These are phyloP conservation scores for Nematolebias whitei DNA, from an alignment of 2,113 vertebrate species.

Conservation along the genomic window DNA sequence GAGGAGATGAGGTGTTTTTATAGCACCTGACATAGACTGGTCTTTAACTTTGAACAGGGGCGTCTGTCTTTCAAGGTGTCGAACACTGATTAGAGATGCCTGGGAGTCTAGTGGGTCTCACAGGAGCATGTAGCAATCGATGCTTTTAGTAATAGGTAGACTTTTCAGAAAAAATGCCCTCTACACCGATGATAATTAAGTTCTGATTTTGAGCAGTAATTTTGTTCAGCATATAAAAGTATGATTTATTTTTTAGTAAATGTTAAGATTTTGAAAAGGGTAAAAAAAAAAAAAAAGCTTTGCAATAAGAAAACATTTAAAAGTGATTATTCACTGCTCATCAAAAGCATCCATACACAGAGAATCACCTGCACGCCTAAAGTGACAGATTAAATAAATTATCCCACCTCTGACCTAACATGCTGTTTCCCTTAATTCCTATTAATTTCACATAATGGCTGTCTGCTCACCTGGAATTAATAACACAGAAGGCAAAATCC, in stretches of 20 bases:
- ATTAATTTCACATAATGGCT: constrained; percentile 77
- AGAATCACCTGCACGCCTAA: constrained; percentile 8
- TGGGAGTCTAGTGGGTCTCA: constrained; percentile 67
- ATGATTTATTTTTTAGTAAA: constrained; percentile 12
- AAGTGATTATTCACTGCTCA: constrained; percentile 22
- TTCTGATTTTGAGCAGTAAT: constrained; percentile 67
- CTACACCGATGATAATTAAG: constrained; percentile 71
- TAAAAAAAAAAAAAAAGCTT: background rate
- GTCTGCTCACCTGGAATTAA: constrained; percentile 79
- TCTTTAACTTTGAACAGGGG: constrained; percentile 79
- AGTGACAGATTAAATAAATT: constrained; percentile 58
- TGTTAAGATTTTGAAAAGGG: constrained; percentile 15
- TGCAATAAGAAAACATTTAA: constrained; percentile 16
- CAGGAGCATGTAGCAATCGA: constrained; percentile 70
- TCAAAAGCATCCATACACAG: constrained; percentile 14
- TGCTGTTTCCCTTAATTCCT: constrained; percentile 68
- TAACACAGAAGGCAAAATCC: constrained; percentile 65
- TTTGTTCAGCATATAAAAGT: constrained; percentile 47
- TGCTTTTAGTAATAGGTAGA: constrained; percentile 59
- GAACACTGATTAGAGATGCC: constrained; percentile 79
- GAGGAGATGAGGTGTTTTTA: constrained; percentile 72
- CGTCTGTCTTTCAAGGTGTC: constrained; percentile 75
- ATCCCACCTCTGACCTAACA: constrained; percentile 68
- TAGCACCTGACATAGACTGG: constrained; percentile 72
- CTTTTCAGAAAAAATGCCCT: constrained; percentile 67